Evolutionary conservation across 2,113 vertebrate genomes (phyloP), one percentile per base, ranked within the genome.

Genomic region (Hippocampus zosterae): DNA sequence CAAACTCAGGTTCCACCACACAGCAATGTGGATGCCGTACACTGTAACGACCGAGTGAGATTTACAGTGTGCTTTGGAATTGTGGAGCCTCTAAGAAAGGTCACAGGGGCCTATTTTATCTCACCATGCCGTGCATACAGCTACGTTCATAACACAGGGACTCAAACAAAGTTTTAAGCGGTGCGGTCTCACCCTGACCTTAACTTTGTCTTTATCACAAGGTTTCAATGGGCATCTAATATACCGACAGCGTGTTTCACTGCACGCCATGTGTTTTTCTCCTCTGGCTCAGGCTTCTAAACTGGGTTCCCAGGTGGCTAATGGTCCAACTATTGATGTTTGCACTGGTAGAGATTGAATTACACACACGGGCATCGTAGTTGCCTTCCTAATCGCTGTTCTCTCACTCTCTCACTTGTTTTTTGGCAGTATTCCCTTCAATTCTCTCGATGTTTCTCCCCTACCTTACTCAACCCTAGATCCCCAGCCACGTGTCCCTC

Each of bases 21-120:
- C 56, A 79, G 48, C 59, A 65, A 74, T 75, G 83, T 74, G 78
- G 79, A 79, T 71, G 81, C 79, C 80, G 67, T 71, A 62, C 63
- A 65, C 42, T 80, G 80, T 77, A 87, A 92, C 92, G 90, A 87
- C 85, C 74, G 55, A 48, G 7, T 8, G 68, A 92, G 91, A 95
- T 94, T 93, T 93, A 94, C 74, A 74, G 74, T 85, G 77, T 76
- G 63, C 0, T 10, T 71, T n/a, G 70, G 81, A 68, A 75, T 82
- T 85, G 89, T 66, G 77, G 89, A 85, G 88, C 60, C 29, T 87
- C 78, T 44, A 79, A 60, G 88, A 90, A 90, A 92, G 92, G 92
- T 93, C 91, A 84, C 63, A n/a, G 78, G n/a, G 76, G 84, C 88
- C 83, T 81, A 15, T 59, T 93, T 93, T 91, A 93, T 91, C 85